Evolutionary conservation across 2,113 vertebrate genomes (phyloP).

Genomic region (Peromyscus polionotus): DNA sequence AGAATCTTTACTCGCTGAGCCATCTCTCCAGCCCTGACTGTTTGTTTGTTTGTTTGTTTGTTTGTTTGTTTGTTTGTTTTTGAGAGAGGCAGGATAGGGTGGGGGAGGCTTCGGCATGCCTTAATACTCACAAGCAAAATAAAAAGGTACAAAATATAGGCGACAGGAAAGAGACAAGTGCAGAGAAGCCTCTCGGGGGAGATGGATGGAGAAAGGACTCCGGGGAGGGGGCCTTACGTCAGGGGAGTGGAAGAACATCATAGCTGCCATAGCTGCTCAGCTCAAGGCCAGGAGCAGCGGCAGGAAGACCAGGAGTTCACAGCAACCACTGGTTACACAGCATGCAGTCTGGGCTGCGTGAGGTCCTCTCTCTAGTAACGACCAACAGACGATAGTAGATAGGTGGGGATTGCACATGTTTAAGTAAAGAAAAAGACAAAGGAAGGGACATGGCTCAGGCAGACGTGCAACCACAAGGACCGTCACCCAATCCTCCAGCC

Average conservation of each 20-base stretch:
- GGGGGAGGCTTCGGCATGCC: background rate
- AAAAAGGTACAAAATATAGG: slow-evolving; percentile 3
- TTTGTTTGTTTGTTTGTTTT: background rate
- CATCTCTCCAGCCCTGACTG: background rate
- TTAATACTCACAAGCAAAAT: background rate
- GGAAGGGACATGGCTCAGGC: too few species aligned
- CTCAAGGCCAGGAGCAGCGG: too few species aligned
- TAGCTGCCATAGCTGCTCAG: background rate
- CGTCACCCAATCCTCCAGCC: background rate
- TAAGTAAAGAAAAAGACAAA: background rate
- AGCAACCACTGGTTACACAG: background rate
- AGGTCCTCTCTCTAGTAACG: background rate
- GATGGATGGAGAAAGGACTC: background rate
- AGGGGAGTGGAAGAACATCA: background rate
- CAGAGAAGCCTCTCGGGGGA: background rate
- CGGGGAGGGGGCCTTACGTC: background rate
- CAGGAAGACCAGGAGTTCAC: background rate
- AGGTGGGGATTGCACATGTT: too few species aligned
- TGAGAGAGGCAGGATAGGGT: background rate
- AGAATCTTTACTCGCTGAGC: background rate
- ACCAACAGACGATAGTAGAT: background rate
- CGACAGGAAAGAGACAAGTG: background rate
- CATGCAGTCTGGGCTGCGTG: too few species aligned
- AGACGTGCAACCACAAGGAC: background rate
- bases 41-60: background rate